Evolutionary conservation across 2,888 invertebrate species (phyloP).

Genomic region (Drosophila austrosaltans): DNA sequence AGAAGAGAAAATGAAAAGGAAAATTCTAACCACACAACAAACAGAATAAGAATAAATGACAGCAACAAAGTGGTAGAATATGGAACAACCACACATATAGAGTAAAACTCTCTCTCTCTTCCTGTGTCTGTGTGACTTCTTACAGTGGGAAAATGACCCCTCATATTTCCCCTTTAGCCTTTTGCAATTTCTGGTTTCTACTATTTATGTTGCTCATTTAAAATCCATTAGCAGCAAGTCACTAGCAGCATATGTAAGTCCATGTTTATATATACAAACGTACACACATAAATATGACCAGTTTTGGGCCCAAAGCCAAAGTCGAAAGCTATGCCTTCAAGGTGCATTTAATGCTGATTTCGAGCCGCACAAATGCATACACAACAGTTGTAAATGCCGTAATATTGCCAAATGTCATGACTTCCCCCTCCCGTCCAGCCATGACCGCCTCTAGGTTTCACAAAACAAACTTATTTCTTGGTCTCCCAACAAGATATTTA

Average conservation of each 20-base stretch:
- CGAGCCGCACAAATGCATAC: slow-evolving; percentile 10
- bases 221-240: slow-evolving; percentile 81
- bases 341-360: slow-evolving; percentile 66
- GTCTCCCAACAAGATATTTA: slow-evolving; percentile 8
- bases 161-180: background rate
- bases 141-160: background rate
- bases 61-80: slow-evolving; percentile 58
- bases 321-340: slow-evolving; percentile 71
- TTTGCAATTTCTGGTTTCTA: slow-evolving; percentile 69
- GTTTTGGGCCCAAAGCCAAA: slow-evolving; percentile 29
- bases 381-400: background rate
- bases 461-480: slow-evolving; percentile 7
- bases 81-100: slow-evolving; percentile 25
- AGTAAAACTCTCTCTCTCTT: background rate
- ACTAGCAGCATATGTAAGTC: slow-evolving; percentile 8
- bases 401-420: background rate
- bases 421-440: background rate
- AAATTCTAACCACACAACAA: slow-evolving; percentile 40
- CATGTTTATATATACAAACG: background rate
- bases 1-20: slow-evolving; percentile 28
- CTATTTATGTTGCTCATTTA: slow-evolving; percentile 83
- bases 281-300: slow-evolving; percentile 13
- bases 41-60: slow-evolving; percentile 66
- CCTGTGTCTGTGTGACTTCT: background rate
- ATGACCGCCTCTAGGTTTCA: background rate